Conservation (phyloP, 2,888 invertebrate species). For the Apamea epomidion region DNA sequence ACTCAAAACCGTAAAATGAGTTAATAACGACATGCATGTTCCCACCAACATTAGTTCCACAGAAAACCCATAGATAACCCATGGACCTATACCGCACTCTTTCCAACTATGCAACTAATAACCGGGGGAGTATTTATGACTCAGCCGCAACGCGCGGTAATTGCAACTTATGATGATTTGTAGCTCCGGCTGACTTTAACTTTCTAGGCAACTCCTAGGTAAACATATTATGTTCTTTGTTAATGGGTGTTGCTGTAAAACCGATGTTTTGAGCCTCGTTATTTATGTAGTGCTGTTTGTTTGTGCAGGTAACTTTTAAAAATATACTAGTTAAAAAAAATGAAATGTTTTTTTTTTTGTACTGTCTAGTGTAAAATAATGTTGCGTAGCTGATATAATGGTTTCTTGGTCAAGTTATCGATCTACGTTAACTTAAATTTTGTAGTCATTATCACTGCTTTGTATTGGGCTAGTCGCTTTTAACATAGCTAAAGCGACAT, state of each 20-base stretch:
- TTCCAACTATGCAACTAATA: constrained; percentile 87
- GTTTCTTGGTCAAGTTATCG: neutral
- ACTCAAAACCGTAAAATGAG: constrained; percentile 29
- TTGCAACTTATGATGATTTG: constrained; percentile 88
- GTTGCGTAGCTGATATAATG: neutral
- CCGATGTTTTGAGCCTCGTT: constrained; percentile 43
- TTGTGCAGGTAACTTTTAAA: neutral
- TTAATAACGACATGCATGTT: constrained; percentile 42
- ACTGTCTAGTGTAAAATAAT: neutral
- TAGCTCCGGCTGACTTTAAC: constrained; percentile 77
- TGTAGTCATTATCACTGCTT: neutral
- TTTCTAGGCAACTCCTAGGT: constrained; percentile 69
- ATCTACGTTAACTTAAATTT: neutral
- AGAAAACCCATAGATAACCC: constrained; percentile 67
- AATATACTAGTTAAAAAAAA: neutral
- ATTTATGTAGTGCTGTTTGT: constrained; percentile 36
- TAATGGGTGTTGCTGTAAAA: constrained; percentile 54
- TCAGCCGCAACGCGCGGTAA: constrained; percentile 77
- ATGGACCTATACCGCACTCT: constrained; percentile 74
- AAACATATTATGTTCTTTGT: constrained; percentile 61
- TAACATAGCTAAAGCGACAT: neutral
- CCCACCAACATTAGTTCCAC: constrained; percentile 50
- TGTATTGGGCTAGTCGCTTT: neutral
- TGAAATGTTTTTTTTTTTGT: no score
- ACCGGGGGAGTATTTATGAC: constrained; percentile 81